phyloP scores from a whole-genome alignment of 2,797 vertebrate genomes.

The Cossypha caffra region DNA sequence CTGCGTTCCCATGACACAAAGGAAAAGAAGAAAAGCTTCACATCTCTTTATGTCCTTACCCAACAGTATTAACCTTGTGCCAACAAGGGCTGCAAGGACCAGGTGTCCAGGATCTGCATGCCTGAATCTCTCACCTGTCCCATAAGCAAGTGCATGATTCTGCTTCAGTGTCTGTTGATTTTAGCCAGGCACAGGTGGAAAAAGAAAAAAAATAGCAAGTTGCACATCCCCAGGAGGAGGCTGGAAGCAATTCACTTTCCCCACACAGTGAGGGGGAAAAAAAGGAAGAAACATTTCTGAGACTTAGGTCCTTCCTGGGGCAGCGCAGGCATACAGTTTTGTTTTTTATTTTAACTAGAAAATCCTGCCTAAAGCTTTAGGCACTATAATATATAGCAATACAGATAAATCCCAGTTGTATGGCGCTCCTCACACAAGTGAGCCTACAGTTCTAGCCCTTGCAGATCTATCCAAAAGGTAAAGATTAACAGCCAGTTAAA shows the following conservation, averaged over 20 bases:
- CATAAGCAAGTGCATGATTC: not conserved
- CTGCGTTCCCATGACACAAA: not conserved
- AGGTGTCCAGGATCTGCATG: not conserved
- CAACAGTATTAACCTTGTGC: not conserved
- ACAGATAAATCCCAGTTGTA: not conserved
- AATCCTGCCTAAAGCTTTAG: constrained; percentile 16
- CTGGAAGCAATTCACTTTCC: not conserved
- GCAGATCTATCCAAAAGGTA: not conserved
- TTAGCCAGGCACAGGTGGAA: constrained; percentile 2
- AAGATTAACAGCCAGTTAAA: not conserved
- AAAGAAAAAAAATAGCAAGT: not conserved
- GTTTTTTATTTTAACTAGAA: not conserved
- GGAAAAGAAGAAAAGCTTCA: not conserved
- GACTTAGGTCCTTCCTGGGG: not conserved
- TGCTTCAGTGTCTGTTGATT: not conserved
- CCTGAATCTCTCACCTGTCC: not conserved
- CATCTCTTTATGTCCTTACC: not conserved
- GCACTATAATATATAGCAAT: not conserved
- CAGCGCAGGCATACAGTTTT: not conserved
- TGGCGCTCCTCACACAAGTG: not conserved
- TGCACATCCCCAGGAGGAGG: not conserved
- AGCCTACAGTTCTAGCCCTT: constrained; percentile 1
- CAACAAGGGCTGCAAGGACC: not conserved
- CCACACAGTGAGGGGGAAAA: not conserved
- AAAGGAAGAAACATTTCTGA: not conserved